Evolutionary conservation across 2,797 vertebrate species (phyloP).

Genomic region (Onychomys arenicola): DNA sequence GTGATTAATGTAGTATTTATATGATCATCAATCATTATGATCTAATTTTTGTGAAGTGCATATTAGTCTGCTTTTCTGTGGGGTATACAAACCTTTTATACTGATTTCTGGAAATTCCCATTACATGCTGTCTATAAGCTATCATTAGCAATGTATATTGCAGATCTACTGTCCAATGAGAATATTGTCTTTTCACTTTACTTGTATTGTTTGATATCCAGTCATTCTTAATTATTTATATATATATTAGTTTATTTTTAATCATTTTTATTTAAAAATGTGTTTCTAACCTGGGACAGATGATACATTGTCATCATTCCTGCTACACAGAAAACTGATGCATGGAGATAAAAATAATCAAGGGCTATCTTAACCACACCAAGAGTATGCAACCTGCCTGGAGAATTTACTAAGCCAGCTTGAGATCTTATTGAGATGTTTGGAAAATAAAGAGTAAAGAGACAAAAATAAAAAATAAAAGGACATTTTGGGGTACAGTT

Average conservation of each 20-base stretch:
- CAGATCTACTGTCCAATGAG: neutral
- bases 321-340: neutral
- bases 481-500: neutral
- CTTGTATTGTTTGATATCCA: neutral
- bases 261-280: neutral
- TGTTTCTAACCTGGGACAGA: neutral
- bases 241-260: neutral
- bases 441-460: neutral
- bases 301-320: neutral
- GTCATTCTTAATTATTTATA: neutral
- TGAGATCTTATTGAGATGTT: neutral
- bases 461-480: neutral
- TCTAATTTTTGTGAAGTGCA: neutral
- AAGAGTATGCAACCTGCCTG: neutral
- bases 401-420: neutral
- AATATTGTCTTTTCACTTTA: neutral
- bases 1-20: neutral
- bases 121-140: neutral
- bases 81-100: neutral
- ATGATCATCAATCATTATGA: neutral
- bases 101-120: neutral
- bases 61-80: neutral
- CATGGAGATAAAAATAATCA: neutral
- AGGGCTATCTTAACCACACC: neutral
- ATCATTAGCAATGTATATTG: neutral